Percentiles rank a stretch among this genome's conserved stretches.
These are phyloP conservation scores for Rhinichthys klamathensis DNA, from an alignment of 2,113 vertebrate genomes.

Conservation along the genomic window DNA sequence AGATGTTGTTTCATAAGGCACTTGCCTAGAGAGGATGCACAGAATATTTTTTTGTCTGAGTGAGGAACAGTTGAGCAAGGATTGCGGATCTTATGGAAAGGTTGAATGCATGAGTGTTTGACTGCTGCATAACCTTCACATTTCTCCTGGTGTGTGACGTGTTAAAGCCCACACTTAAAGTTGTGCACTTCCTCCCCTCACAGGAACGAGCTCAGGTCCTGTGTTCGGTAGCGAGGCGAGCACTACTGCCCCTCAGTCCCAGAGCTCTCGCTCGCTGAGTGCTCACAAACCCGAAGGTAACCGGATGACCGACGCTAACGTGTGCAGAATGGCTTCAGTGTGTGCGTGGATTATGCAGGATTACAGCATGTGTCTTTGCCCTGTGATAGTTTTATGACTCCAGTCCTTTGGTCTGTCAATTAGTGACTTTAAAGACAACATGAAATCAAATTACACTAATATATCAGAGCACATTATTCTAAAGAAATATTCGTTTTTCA, in stretches of 20 bases:
- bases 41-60: not conserved
- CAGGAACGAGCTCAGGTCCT: slow-evolving; percentile 80
- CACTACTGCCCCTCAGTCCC: slow-evolving; percentile 73
- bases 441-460: not conserved
- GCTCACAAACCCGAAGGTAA: slow-evolving; percentile 83
- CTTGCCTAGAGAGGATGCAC: not conserved
- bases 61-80: not conserved
- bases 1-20: not conserved
- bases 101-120: not conserved
- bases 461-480: not conserved
- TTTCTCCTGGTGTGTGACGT: not conserved
- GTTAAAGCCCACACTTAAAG: slow-evolving; percentile 45
- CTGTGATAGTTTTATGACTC: not conserved
- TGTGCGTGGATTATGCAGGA: not conserved
- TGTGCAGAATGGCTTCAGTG: slow-evolving; percentile 1
- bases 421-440: slow-evolving; percentile 3
- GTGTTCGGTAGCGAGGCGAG: slow-evolving; percentile 81
- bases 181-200: slow-evolving; percentile 69
- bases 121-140: not conserved
- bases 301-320: not conserved
- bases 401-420: not conserved
- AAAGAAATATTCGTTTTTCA: not conserved
- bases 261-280: slow-evolving; percentile 80
- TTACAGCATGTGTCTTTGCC: slow-evolving; percentile 17
- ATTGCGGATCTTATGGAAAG: not conserved